These are phyloP conservation scores for Caenorhabditis plicata DNA, from an alignment of 2,888 invertebrate genomes.

Conservation along the genomic window DNA sequence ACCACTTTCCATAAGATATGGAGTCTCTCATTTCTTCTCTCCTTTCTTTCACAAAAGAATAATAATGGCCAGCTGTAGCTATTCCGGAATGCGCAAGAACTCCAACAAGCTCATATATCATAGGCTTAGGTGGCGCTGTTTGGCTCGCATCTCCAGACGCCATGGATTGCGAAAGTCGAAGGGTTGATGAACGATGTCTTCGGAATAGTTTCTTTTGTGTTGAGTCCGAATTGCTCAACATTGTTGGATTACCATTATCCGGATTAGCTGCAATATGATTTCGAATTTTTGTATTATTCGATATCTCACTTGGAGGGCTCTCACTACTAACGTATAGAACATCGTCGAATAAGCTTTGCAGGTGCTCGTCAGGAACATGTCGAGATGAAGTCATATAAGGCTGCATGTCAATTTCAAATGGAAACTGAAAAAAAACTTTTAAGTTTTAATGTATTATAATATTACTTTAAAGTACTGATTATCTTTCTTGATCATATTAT, in stretches of 20 bases:
- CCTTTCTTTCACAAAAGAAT: slow-evolving; percentile 69
- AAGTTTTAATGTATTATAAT: not conserved
- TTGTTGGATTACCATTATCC: not conserved
- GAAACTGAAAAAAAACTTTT: slow-evolving; percentile 67
- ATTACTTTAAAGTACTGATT: slow-evolving; percentile 69
- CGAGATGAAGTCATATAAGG: slow-evolving; percentile 30
- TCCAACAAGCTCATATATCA: slow-evolving; percentile 69
- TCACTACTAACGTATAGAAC: slow-evolving; percentile 13
- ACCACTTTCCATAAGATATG: slow-evolving; percentile 23
- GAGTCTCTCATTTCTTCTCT: slow-evolving; percentile 28
- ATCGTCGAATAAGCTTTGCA: slow-evolving; percentile 35
- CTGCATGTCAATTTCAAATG: slow-evolving; percentile 65
- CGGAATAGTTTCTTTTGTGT: slow-evolving; percentile 27
- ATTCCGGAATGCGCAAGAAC: slow-evolving; percentile 71
- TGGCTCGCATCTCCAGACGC: slow-evolving; percentile 1
- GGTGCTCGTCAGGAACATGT: slow-evolving; percentile 25
- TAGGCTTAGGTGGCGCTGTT: slow-evolving; percentile 9
- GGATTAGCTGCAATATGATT: not conserved
- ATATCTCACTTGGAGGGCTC: slow-evolving; percentile 6
- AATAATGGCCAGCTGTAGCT: slow-evolving; percentile 71
- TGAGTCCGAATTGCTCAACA: not conserved
- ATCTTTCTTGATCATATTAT: slow-evolving; percentile 69
- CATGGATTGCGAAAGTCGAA: slow-evolving; percentile 3
- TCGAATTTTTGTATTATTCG: too few relatives aligned
- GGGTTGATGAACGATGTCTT: slow-evolving; percentile 29